A percentile compares a stretch with the other conserved stretches of the same genome.
Conservation (phyloP, 2,113 vertebrate genomes). For the Rhynchomys soricoides region DNA sequence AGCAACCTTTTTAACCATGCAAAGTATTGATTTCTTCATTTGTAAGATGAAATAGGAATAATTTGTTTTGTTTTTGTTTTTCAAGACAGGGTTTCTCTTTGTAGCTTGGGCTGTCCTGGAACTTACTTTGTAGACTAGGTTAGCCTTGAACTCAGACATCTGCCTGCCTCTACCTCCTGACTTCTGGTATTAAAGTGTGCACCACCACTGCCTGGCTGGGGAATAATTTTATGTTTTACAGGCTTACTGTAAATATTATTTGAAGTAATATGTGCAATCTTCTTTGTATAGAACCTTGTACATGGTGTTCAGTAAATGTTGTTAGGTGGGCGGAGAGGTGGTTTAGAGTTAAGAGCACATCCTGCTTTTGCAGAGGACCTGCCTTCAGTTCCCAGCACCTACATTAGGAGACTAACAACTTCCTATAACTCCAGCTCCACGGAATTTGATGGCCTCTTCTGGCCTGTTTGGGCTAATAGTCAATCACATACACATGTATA, state of each 20-base stretch:
- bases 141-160: not conserved
- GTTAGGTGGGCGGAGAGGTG: not conserved
- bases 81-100: not conserved
- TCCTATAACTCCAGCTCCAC: not conserved
- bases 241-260: slow-evolving; percentile 16
- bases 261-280: not conserved
- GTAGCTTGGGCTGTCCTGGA: not conserved
- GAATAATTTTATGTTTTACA: not conserved
- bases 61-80: not conserved
- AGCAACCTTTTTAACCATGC: slow-evolving; percentile 20
- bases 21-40: slow-evolving; percentile 11
- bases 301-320: slow-evolving; percentile 1
- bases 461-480: not conserved
- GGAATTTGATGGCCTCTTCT: not conserved
- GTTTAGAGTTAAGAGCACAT: not conserved
- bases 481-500: not conserved
- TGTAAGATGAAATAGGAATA: slow-evolving; percentile 36
- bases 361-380: not conserved
- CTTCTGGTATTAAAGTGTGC: not conserved
- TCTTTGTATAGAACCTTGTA: not conserved
- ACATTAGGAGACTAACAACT: not conserved
- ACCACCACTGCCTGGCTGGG: too few species aligned
- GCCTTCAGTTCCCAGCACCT: not conserved
- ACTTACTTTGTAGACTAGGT: not conserved
- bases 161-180: not conserved